Evolutionary conservation across 2,113 vertebrate species (phyloP).

Genomic region (Pterocles orientalis): DNA sequence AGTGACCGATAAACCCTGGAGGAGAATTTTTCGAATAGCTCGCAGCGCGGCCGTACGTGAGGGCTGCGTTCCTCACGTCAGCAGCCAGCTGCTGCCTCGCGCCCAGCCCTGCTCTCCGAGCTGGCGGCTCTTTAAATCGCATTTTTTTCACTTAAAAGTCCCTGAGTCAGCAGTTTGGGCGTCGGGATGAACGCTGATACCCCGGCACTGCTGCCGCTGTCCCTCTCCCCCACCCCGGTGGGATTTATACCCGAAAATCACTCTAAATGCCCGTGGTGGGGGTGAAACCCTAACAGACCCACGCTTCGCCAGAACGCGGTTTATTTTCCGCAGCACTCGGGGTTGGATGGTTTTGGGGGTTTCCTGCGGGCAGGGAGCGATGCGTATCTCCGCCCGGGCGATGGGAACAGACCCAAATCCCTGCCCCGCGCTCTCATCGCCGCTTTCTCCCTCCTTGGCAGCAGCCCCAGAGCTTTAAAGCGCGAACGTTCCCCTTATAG

Average conservation of each 20-base stretch:
- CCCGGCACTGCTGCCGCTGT: background rate
- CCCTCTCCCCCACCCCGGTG: background rate
- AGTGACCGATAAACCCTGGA: background rate
- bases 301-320: fast-evolving
- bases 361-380: background rate
- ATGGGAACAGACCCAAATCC: background rate
- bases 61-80: background rate
- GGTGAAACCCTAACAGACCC: fast-evolving
- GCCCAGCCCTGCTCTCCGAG: background rate
- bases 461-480: background rate
- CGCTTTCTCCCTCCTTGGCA: fast-evolving
- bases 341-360: fast-evolving
- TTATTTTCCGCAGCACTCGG: fast-evolving
- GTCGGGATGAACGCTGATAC: fast-evolving
- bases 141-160: background rate
- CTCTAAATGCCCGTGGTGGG: fast-evolving
- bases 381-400: background rate
- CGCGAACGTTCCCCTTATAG: background rate
- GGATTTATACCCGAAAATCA: background rate
- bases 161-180: fast-evolving
- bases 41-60: fast-evolving
- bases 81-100: background rate
- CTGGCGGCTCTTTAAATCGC: background rate
- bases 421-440: fast-evolving
- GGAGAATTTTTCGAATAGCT: background rate